phyloP scores from a whole-genome alignment of 2,797 vertebrate species.

The Dipus sagitta region DNA sequence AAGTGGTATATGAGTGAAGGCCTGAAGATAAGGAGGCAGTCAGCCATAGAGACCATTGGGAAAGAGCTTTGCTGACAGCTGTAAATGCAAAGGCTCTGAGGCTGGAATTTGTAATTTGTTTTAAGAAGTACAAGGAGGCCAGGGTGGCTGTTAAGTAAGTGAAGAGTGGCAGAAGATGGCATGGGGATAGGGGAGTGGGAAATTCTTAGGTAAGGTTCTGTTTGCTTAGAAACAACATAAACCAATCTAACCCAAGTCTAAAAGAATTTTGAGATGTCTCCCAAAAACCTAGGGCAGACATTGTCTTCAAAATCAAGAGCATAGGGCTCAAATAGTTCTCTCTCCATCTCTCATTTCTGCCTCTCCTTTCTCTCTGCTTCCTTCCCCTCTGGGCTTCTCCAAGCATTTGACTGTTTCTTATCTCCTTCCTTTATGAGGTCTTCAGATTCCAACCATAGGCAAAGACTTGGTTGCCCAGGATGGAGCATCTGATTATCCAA shows the following conservation, averaged over 20 bases:
- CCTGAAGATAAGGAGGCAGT: constrained; percentile 1
- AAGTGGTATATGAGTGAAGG: not conserved
- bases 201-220: not conserved
- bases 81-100: not conserved
- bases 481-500: not conserved
- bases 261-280: constrained; percentile 10
- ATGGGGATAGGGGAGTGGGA: not conserved
- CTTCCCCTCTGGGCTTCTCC: not conserved
- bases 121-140: not conserved
- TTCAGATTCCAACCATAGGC: not conserved
- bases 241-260: not conserved
- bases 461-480: not conserved
- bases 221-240: constrained; percentile 23
- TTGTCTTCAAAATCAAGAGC: not conserved
- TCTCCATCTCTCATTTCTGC: not conserved
- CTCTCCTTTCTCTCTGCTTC: not conserved
- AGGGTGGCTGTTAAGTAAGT: not conserved
- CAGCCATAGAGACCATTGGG: not conserved
- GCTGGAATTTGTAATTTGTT: not conserved
- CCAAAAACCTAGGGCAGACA: not conserved
- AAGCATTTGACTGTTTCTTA: not conserved
- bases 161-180: not conserved
- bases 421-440: not conserved
- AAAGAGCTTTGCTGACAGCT: constrained; percentile 9
- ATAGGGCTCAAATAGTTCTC: not conserved